These are phyloP conservation scores for Drosophila yooni DNA, from an alignment of 2,888 invertebrate species.

Conservation along the genomic window DNA sequence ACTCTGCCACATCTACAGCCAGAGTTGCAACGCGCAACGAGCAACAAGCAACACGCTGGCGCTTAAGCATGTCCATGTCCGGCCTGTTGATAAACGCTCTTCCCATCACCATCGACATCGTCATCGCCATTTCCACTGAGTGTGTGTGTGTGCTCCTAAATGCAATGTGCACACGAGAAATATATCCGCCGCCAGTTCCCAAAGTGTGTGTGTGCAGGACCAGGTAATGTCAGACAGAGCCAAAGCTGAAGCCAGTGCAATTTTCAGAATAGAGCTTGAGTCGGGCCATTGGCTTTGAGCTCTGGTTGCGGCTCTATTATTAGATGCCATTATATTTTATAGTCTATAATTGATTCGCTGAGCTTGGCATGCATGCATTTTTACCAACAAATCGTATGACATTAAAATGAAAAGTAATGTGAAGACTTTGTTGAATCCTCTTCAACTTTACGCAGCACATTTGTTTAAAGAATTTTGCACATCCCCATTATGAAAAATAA, in stretches of 20 bases:
- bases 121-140: slow-evolving; percentile 17
- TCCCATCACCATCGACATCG: slow-evolving; percentile 17
- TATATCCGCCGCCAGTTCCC: slow-evolving; percentile 49
- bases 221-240: slow-evolving; percentile 59
- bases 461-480: slow-evolving; percentile 17
- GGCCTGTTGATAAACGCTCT: slow-evolving; percentile 50
- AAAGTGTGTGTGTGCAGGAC: slow-evolving; percentile 27
- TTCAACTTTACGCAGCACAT: slow-evolving; percentile 26
- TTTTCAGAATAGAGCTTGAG: slow-evolving; percentile 1
- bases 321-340: slow-evolving; percentile 85
- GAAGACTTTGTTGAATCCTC: slow-evolving; percentile 46
- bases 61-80: slow-evolving; percentile 81
- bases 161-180: slow-evolving; percentile 58
- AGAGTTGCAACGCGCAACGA: slow-evolving; percentile 36
- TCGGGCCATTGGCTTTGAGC: slow-evolving; percentile 53
- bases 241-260: slow-evolving; percentile 24
- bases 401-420: slow-evolving; percentile 80
- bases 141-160: slow-evolving; percentile 45
- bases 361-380: slow-evolving; percentile 73
- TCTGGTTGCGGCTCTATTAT: slow-evolving; percentile 83
- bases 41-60: slow-evolving; percentile 56
- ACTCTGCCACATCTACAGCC: slow-evolving; percentile 9
- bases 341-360: slow-evolving; percentile 82
- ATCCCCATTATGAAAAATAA: neutral
- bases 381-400: slow-evolving; percentile 76